A percentile compares a stretch with the other conserved stretches of the same genome.
Evolutionary conservation across 2,113 vertebrate genomes (phyloP).

Genomic region (Butorides virescens): DNA sequence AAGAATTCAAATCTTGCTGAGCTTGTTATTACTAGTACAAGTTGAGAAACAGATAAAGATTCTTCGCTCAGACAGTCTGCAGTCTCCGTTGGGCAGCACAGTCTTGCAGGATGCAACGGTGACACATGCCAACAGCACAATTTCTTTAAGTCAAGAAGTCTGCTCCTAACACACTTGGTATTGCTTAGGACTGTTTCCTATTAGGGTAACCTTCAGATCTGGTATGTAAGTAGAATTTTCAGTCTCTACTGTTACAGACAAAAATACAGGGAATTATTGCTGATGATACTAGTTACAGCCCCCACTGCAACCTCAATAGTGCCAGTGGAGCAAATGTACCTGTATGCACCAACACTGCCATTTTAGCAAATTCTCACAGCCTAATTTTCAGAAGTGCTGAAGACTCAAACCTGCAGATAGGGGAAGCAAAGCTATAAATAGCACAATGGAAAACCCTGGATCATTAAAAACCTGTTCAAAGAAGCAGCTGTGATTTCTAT

Average conservation of each 20-base stretch:
- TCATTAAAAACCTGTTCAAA: background rate
- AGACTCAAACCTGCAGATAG: background rate
- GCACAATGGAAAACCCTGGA: background rate
- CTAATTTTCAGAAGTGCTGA: background rate
- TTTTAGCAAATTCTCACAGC: background rate
- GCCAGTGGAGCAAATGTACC: background rate
- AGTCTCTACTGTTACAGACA: background rate
- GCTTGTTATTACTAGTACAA: background rate
- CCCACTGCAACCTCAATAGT: background rate
- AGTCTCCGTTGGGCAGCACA: background rate
- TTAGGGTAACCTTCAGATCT: background rate
- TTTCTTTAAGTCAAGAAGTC: background rate
- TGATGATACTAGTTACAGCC: too few relatives aligned
- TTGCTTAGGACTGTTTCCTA: background rate
- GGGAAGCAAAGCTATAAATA: background rate
- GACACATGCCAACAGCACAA: background rate
- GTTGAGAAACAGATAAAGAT: background rate
- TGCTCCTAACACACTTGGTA: background rate
- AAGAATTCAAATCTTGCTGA: background rate
- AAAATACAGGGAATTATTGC: background rate
- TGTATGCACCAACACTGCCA: background rate
- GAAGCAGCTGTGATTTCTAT: background rate
- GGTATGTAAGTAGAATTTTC: background rate
- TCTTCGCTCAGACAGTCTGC: background rate
- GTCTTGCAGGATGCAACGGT: background rate